Evolutionary conservation across 1,140 invertebrate species (phyloP).

Genomic region (Wasmannia auropunctata): DNA sequence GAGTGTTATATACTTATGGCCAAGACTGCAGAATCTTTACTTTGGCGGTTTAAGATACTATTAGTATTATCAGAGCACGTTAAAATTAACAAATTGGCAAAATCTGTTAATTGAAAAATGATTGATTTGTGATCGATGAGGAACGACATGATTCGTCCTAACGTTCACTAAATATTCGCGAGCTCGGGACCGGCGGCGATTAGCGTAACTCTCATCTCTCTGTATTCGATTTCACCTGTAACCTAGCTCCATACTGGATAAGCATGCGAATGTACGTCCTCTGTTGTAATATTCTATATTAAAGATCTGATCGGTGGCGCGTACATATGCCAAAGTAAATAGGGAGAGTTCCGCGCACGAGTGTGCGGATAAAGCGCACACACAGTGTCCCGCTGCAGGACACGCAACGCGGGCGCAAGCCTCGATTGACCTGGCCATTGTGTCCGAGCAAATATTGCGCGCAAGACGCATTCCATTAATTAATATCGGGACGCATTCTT

Average conservation of each 20-base stretch:
- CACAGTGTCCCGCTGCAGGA: background rate
- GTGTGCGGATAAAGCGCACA: constrained; percentile 14
- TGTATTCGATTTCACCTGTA: constrained; percentile 16
- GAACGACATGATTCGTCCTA: background rate
- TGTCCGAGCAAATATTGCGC: constrained; percentile 27
- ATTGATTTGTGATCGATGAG: background rate
- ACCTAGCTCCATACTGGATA: background rate
- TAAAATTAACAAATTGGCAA: background rate
- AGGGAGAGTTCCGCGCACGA: constrained; percentile 23
- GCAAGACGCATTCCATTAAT: constrained; percentile 57
- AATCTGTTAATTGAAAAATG: background rate
- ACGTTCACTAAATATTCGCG: background rate
- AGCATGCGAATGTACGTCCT: constrained; percentile 1
- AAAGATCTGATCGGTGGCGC: constrained; percentile 2
- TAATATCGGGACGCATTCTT: constrained; percentile 53
- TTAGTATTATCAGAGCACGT: background rate
- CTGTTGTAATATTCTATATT: constrained; percentile 46
- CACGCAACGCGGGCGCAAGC: background rate
- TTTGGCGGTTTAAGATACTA: background rate
- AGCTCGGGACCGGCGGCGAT: constrained; percentile 4
- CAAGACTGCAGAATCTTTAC: background rate
- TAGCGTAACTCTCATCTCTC: background rate
- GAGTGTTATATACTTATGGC: no score
- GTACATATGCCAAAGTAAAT: constrained; percentile 47
- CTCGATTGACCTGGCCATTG: constrained; percentile 27